Evolutionary conservation across 1,140 invertebrate species (phyloP), one percentile per base, ranked within the genome.

Genomic region (Andricus grossulariae): DNA sequence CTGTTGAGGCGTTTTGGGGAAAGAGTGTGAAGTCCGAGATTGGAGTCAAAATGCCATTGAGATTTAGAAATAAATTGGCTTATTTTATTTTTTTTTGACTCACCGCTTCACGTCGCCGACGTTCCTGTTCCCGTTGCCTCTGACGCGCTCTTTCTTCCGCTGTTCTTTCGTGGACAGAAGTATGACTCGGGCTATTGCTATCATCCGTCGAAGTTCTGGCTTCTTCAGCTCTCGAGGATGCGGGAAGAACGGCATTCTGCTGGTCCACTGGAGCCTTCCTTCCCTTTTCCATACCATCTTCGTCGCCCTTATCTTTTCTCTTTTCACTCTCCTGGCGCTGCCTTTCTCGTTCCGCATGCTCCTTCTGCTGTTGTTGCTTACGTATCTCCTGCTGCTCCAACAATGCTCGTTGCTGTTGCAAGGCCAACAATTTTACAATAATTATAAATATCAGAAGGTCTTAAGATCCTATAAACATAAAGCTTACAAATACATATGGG

Each of bases 61-160:
- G 18, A 50, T 78, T 72, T 50, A 15, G 50, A 74, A 55, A 50
- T 8, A 60, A 50, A 19, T 54, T 49, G 16, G 21, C 16, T 57
- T n/a, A 1, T 57, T 39, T 25, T 45, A 57, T 54, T 50, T 39
- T 60, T 0, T 16, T 0, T 74, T 55, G 75, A 95, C 95, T 95
- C 92, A 98, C 97, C 85, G 97, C 97, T 94, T 98, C 97, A 82
- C 97, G 93, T 81, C 97, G 93, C 80, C 97, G 93, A 73, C 97
- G 92, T 90, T 98, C 97, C 91, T 98, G 97, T 90, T 98, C 97
- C 75, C 95, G 92, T 85, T 95, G 92, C 80, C 97, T 93, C 84
- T 96, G 94, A 60, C 96, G 93, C 90, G 97, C 96, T 75, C 95
- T 93, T 86, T 96, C 96, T 52, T 94, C 94, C 50, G 93, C 94